Evolutionary conservation across 2,113 vertebrate species (phyloP).

Genomic region (Arizona elegans): DNA sequence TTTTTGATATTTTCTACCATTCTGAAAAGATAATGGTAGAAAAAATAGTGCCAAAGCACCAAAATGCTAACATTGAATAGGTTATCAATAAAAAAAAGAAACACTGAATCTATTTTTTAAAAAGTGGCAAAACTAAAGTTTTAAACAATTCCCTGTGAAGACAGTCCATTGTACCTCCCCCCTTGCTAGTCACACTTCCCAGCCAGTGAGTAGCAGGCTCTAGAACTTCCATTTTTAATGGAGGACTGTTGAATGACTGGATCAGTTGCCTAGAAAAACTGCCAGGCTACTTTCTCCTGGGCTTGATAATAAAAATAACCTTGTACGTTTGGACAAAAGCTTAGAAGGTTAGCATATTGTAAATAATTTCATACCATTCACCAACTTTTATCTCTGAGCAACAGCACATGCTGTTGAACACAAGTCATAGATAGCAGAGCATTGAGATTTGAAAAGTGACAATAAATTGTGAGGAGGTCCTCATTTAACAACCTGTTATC

Average conservation of each 20-base stretch:
- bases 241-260: background rate
- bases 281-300: background rate
- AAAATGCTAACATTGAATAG: too few relatives aligned
- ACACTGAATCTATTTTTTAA: too few relatives aligned
- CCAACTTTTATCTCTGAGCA: background rate
- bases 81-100: too few relatives aligned
- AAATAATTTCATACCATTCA: background rate
- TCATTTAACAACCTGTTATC: too few relatives aligned
- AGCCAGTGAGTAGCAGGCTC: background rate
- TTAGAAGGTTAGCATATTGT: background rate
- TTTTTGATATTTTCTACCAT: too few relatives aligned
- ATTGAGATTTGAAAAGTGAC: background rate
- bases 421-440: background rate
- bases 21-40: too few relatives aligned
- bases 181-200: background rate
- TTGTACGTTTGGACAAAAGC: background rate
- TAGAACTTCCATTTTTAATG: background rate
- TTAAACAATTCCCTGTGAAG: background rate
- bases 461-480: too few relatives aligned
- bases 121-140: background rate
- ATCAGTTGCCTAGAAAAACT: background rate
- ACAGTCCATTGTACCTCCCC: background rate
- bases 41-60: too few relatives aligned
- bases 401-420: background rate
- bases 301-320: background rate